A percentile compares a stretch with the other conserved stretches of the same genome.
phyloP scores from a whole-genome alignment of 2,113 vertebrate species.

The Lipotes vexillifer region DNA sequence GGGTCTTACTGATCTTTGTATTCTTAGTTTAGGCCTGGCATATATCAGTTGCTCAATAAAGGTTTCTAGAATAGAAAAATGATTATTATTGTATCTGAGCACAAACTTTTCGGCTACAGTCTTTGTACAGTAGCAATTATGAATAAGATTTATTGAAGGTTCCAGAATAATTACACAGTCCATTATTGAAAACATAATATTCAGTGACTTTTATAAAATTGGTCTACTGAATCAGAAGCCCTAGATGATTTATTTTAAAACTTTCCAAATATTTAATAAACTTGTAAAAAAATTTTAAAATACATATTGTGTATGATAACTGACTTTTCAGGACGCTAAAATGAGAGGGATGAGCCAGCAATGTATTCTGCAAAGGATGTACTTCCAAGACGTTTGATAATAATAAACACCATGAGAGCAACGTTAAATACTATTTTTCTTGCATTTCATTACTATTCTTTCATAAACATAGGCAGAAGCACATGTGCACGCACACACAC shows the following conservation, averaged over 20 bases:
- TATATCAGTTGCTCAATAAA: neutral
- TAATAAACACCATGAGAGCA: neutral
- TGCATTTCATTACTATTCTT: neutral
- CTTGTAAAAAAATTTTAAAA: neutral
- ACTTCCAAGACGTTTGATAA: neutral
- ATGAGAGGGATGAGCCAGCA: neutral
- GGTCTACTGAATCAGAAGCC: neutral
- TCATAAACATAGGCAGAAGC: neutral
- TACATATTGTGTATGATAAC: neutral
- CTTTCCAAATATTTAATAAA: neutral
- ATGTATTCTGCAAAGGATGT: neutral
- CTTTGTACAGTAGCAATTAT: neutral
- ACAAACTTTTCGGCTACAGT: neutral
- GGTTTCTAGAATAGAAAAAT: neutral
- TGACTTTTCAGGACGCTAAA: neutral
- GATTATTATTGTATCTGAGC: neutral
- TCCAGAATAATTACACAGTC: neutral
- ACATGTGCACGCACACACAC: neutral
- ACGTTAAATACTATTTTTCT: neutral
- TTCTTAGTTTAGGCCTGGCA: neutral
- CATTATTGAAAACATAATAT: neutral
- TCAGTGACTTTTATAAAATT: neutral
- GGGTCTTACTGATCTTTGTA: neutral
- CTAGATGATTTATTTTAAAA: neutral
- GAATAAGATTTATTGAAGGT: neutral